phyloP scores from a whole-genome alignment of 2,797 vertebrate species.

The Babyrousa celebensis region DNA sequence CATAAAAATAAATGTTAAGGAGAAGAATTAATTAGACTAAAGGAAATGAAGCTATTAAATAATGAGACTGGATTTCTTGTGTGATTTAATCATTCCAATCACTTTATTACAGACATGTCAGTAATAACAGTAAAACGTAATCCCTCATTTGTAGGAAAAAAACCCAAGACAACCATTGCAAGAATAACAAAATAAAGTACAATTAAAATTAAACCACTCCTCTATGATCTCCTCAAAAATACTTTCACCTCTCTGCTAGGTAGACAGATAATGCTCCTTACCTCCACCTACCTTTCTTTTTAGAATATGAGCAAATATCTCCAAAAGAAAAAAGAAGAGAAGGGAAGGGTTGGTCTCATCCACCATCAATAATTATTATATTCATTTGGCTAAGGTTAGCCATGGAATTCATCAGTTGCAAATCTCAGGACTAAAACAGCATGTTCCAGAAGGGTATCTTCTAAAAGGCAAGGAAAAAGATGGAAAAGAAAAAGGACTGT shows the following conservation, averaged over 20 bases:
- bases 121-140: background rate
- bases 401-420: background rate
- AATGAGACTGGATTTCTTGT: background rate
- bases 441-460: background rate
- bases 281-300: background rate
- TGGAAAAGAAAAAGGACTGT: background rate
- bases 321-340: background rate
- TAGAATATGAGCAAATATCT: background rate
- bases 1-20: background rate
- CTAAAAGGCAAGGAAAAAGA: background rate
- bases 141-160: background rate
- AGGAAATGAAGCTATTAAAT: conserved; percentile 13
- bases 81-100: background rate
- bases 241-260: background rate
- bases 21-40: conserved; percentile 20
- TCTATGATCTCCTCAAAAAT: background rate
- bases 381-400: background rate
- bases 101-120: background rate
- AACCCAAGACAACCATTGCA: background rate
- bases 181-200: conserved; percentile 22
- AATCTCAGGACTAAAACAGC: background rate
- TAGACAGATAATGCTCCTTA: background rate
- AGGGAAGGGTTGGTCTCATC: background rate
- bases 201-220: background rate
- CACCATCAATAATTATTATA: background rate